phyloP scores from a whole-genome alignment of 2,113 vertebrate species.

The Aptenodytes patagonicus region DNA sequence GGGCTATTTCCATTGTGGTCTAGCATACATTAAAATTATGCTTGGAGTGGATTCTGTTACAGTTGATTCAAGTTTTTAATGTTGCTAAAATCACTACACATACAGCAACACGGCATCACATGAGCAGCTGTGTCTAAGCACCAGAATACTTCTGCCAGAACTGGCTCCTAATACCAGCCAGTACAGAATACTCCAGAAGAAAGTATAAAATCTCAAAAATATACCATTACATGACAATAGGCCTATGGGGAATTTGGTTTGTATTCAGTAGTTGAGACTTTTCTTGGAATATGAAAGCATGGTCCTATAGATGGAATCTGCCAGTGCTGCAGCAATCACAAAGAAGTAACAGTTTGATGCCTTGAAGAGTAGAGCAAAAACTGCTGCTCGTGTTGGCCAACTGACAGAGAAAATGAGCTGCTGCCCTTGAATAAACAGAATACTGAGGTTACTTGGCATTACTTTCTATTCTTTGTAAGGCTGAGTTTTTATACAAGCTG shows the following conservation, averaged over 20 bases:
- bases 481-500: neutral
- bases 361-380: neutral
- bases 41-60: neutral
- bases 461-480: neutral
- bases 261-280: neutral
- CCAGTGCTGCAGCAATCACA: neutral
- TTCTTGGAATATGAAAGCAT: neutral
- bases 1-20: neutral
- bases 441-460: neutral
- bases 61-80: neutral
- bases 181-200: neutral
- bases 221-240: neutral
- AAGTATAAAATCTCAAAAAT: neutral
- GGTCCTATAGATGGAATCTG: neutral
- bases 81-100: neutral
- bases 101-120: neutral
- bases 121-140: neutral
- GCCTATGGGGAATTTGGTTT: neutral
- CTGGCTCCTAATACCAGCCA: neutral
- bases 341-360: neutral
- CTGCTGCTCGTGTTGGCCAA: neutral
- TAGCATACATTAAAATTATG: neutral
- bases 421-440: neutral
- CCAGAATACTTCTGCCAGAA: neutral
- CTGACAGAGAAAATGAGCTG: neutral